A percentile compares a stretch with the other conserved stretches of the same genome.
Evolutionary conservation across 1,140 invertebrate species (phyloP).

Genomic region (Aphelenchoides besseyi): DNA sequence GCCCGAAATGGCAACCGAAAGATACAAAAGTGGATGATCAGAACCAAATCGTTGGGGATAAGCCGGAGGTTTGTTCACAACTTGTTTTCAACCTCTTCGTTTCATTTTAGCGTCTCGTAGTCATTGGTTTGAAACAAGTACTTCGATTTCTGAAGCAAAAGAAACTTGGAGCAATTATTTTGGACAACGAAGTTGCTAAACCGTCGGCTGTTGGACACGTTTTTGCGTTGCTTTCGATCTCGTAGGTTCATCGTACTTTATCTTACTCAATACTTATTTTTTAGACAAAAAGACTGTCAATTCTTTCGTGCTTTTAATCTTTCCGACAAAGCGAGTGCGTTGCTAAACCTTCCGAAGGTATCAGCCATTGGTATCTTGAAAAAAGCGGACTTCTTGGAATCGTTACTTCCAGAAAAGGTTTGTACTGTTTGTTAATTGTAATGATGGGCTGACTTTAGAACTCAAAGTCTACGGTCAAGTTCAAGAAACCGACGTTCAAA

Average conservation of each 20-base stretch:
- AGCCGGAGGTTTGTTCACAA: conserved; percentile 11
- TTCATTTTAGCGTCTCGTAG: not conserved
- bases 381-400: not conserved
- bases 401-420: not conserved
- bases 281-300: not conserved
- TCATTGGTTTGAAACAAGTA: conserved; percentile 5
- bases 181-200: not conserved
- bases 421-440: not conserved
- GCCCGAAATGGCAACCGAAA: conserved; percentile 9
- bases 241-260: conserved; percentile 3
- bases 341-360: not conserved
- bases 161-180: conserved; percentile 9
- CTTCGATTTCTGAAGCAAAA: not conserved
- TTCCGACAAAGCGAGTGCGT: not conserved
- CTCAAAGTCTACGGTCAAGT: not conserved
- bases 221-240: not conserved
- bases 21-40: not conserved
- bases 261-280: not conserved
- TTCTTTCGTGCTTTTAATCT: not conserved
- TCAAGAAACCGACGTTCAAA: conserved; percentile 19
- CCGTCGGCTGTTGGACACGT: conserved; percentile 12
- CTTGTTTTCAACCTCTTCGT: conserved; percentile 1
- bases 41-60: not conserved
- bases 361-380: conserved; percentile 15
- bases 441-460: not conserved